Evolutionary conservation across 2,113 vertebrate species (phyloP).

Genomic region (Pardalotus punctatus): DNA sequence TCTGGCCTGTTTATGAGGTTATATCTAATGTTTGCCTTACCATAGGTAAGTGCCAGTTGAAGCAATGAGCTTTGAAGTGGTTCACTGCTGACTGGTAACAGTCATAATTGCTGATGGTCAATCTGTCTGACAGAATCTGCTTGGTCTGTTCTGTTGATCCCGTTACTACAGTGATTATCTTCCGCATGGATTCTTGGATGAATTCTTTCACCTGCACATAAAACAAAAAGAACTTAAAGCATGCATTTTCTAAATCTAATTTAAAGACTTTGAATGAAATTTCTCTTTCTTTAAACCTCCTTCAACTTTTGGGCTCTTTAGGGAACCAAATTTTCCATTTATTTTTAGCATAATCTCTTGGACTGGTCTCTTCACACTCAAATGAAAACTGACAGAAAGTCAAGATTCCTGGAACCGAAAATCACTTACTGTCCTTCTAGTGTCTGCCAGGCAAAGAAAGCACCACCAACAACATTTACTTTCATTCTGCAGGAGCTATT

Average conservation of each 20-base stretch:
- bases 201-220: slow-evolving; percentile 70
- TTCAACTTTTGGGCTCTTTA: background rate
- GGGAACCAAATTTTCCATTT: background rate
- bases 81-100: slow-evolving; percentile 79
- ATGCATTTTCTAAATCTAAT: background rate
- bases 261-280: background rate
- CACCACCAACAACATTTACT: background rate
- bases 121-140: slow-evolving; percentile 68
- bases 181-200: slow-evolving; percentile 76
- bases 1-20: background rate
- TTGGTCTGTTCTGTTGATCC: slow-evolving; percentile 19
- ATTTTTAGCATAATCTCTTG: background rate
- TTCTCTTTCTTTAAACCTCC: background rate
- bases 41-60: slow-evolving; percentile 88
- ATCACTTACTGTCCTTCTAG: background rate
- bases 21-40: slow-evolving; percentile 61
- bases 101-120: slow-evolving; percentile 72
- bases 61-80: slow-evolving; percentile 87
- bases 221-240: background rate
- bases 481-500: background rate
- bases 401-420: background rate
- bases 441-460: background rate
- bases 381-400: background rate
- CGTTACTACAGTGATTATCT: slow-evolving; percentile 76
- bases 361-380: background rate